Percentiles rank a stretch among this genome's conserved stretches.
These are phyloP conservation scores for Colaptes auratus DNA, from an alignment of 2,113 vertebrate species.

Conservation along the genomic window DNA sequence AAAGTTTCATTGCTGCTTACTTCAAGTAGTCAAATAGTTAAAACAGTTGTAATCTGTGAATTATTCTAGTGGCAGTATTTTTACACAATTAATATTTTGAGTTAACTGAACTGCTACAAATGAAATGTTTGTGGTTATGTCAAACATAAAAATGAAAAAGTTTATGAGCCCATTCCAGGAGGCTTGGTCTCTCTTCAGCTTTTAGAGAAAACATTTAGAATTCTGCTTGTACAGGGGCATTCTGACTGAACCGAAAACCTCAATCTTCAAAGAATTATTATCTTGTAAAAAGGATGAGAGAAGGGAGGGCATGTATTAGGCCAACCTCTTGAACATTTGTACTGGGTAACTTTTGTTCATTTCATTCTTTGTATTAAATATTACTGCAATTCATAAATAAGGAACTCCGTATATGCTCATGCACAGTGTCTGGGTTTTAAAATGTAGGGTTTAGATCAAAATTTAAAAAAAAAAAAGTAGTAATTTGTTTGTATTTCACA, in stretches of 20 bases:
- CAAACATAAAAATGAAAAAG: not conserved
- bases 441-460: not conserved
- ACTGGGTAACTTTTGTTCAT: not conserved
- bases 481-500: not conserved
- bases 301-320: not conserved
- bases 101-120: not conserved
- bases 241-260: not conserved
- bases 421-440: not conserved
- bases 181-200: not conserved
- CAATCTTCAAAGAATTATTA: not conserved
- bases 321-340: not conserved
- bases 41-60: not conserved
- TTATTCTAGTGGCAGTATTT: not conserved
- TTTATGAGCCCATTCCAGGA: not conserved
- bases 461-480: not conserved
- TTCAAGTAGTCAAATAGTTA: not conserved
- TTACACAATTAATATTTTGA: not conserved
- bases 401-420: not conserved
- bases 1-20: not conserved
- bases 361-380: not conserved
- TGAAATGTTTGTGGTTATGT: not conserved
- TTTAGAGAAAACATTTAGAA: not conserved
- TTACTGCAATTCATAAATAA: not conserved
- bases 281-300: not conserved
- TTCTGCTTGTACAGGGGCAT: not conserved